These are phyloP conservation scores for Spea bombifrons DNA, from an alignment of 2,113 vertebrate genomes.

Conservation along the genomic window DNA sequence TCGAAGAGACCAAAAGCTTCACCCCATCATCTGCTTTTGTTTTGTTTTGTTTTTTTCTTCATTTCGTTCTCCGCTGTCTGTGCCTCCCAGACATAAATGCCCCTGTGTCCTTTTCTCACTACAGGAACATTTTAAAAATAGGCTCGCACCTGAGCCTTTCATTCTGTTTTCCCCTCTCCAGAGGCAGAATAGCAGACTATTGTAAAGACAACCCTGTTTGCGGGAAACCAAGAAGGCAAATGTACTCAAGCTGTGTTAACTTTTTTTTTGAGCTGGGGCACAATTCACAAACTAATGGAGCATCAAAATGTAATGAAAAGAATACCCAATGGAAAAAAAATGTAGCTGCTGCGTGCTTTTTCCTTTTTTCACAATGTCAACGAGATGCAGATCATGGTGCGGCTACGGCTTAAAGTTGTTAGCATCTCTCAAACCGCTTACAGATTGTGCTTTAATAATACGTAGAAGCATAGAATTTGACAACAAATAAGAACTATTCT, in stretches of 20 bases:
- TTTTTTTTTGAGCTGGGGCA: constrained; percentile 18
- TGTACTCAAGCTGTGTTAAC: constrained; percentile 47
- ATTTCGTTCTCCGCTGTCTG: constrained; percentile 50
- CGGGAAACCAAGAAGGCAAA: constrained; percentile 50
- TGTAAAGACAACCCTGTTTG: constrained; percentile 45
- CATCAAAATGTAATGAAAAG: constrained; percentile 45
- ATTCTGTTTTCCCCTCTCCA: constrained; percentile 51
- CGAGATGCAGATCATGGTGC: too few relatives aligned
- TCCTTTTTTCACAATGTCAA: too few relatives aligned
- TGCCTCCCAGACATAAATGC: constrained; percentile 52
- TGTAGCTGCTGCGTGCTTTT: too few relatives aligned
- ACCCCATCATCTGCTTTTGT: background rate
- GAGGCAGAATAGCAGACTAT: constrained; percentile 50
- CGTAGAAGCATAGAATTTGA: too few relatives aligned
- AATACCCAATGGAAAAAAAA: constrained; percentile 6
- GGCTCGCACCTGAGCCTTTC: constrained; percentile 56
- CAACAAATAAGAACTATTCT: too few relatives aligned
- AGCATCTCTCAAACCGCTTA: too few relatives aligned
- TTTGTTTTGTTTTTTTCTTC: too few relatives aligned
- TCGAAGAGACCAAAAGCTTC: background rate
- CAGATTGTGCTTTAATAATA: too few relatives aligned
- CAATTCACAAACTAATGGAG: constrained; percentile 51
- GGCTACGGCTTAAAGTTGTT: too few relatives aligned
- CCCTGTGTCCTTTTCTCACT: constrained; percentile 53
- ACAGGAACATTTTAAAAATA: constrained; percentile 58